A percentile compares a stretch with the other conserved stretches of the same genome.
These are phyloP conservation scores for Drosophila guanche DNA, from an alignment of 1,140 invertebrate genomes.

Conservation along the genomic window DNA sequence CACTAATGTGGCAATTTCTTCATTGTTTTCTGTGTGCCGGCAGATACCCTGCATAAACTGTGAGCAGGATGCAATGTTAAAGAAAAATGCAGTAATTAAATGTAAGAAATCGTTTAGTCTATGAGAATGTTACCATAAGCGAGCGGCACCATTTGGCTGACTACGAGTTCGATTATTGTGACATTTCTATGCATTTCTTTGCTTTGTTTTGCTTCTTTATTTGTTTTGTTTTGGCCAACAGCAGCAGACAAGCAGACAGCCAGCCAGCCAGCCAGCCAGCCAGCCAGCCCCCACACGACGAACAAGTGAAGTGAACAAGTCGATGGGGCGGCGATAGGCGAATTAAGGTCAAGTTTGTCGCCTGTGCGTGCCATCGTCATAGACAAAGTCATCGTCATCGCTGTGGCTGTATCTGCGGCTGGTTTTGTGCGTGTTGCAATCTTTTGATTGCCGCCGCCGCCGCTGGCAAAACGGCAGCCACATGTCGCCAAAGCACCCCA, in stretches of 20 bases:
- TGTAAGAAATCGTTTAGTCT: no score
- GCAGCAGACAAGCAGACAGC: background rate
- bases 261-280: slow-evolving; percentile 25
- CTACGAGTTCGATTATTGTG: no score
- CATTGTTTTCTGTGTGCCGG: background rate
- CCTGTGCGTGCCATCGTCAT: slow-evolving; percentile 51
- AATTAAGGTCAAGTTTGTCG: slow-evolving; percentile 61
- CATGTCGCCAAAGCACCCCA: slow-evolving; percentile 37
- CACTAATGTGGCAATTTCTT: slow-evolving; percentile 53
- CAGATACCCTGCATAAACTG: no score
- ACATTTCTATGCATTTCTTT: slow-evolving; percentile 5
- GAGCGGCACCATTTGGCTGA: no score
- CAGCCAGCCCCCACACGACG: slow-evolving; percentile 17
- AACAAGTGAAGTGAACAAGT: slow-evolving; percentile 4
- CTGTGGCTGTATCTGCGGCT: slow-evolving; percentile 15
- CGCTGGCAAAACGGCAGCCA: slow-evolving; percentile 3
- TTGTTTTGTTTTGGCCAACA: slow-evolving; percentile 19
- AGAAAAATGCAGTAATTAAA: no score
- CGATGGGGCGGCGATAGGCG: slow-evolving; percentile 44
- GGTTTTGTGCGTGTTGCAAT: slow-evolving; percentile 45
- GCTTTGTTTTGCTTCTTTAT: slow-evolving; percentile 6
- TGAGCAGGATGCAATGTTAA: no score
- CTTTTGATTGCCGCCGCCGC: slow-evolving; percentile 36
- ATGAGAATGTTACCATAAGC: no score
- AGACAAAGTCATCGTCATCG: slow-evolving; percentile 17